Base-by-base conservation (phyloP, 2,888 invertebrate species). In the Aspidiotus rigidus region DNA sequence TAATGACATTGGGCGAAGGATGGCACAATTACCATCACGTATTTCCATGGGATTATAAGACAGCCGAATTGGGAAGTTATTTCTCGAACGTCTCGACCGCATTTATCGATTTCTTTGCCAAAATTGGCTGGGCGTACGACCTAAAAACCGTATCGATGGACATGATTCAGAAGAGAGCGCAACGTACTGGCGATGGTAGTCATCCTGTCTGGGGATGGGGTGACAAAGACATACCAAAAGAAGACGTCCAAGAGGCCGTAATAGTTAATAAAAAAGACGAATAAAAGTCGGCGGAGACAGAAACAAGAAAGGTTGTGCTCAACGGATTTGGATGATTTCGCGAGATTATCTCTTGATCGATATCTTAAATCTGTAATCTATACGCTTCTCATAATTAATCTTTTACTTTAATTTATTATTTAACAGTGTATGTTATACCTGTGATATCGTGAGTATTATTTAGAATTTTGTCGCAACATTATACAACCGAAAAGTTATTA, bases 71-170 rank as follows among this genome's bases (percentile, higher is more conserved):
- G 7, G 75, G 76, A 62, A 73, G 74, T 70, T 75, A 75, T 70
- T 72, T 73, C 64, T 71, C 74, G 44, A 75, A 75, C 72, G 70
- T 74, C 44, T 75, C 75, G 10, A 75, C 75, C 8, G 74, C 72
- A 40, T 80, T 81, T 74, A 81, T 82, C 72, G 81, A 82, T 75
- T 75, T 79, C 71, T 88, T 87, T 76, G 87, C 88, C 11, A 82
- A 80, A 76, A 79, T 85, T 79, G 93, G 93, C 59, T 84, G 85
- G 82, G 93, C 90, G 0, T 92, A 91, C 77, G 91, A 93, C 76
- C 78, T 91, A 74, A 93, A 91, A 79, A 89, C 86, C 0, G 91
- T 91, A 2, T 73, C 71, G 10, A 61, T 64, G 40, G 71, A 64
- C 13, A 84, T 89, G 82, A 83, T 92, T 5, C 79, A 82, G 71